Evolutionary conservation across 1,140 invertebrate genomes (phyloP).

Genomic region (Solenopsis invicta): DNA sequence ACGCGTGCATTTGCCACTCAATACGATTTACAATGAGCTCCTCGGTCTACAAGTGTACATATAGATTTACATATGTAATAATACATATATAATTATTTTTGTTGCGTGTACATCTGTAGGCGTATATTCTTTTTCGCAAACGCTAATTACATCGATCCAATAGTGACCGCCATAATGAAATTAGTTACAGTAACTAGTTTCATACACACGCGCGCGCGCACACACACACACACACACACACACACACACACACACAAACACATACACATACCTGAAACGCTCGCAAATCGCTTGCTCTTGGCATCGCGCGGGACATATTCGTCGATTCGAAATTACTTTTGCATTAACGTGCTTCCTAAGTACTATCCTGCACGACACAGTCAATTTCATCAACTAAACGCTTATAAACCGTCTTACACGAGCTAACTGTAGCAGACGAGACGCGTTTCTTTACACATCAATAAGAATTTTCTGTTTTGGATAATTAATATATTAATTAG

Average conservation of each 20-base stretch:
- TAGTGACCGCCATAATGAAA: slow-evolving; percentile 58
- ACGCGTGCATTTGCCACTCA: slow-evolving; percentile 75
- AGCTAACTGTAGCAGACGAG: slow-evolving; percentile 66
- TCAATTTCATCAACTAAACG: slow-evolving; percentile 60
- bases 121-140: slow-evolving; percentile 40
- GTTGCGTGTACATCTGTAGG: slow-evolving; percentile 65
- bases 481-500: slow-evolving; percentile 79
- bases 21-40: slow-evolving; percentile 79
- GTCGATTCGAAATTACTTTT: slow-evolving; percentile 73
- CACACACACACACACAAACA: slow-evolving; percentile 19
- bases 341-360: slow-evolving; percentile 66
- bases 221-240: not conserved
- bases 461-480: slow-evolving; percentile 66
- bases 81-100: no score
- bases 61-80: slow-evolving; percentile 25
- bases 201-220: slow-evolving; percentile 14
- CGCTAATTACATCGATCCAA: slow-evolving; percentile 70
- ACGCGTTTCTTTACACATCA: slow-evolving; percentile 67
- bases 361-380: slow-evolving; percentile 38
- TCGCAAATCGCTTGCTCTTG: slow-evolving; percentile 4
- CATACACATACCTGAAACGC: slow-evolving; percentile 25
- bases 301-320: slow-evolving; percentile 65
- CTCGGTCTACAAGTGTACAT: not conserved
- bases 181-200: slow-evolving; percentile 54
- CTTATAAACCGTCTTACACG: slow-evolving; percentile 71